A percentile compares a stretch with the other conserved stretches of the same genome.
These are phyloP conservation scores for Drymodes brunneopygia DNA, from an alignment of 2,113 vertebrate genomes.

Conservation along the genomic window DNA sequence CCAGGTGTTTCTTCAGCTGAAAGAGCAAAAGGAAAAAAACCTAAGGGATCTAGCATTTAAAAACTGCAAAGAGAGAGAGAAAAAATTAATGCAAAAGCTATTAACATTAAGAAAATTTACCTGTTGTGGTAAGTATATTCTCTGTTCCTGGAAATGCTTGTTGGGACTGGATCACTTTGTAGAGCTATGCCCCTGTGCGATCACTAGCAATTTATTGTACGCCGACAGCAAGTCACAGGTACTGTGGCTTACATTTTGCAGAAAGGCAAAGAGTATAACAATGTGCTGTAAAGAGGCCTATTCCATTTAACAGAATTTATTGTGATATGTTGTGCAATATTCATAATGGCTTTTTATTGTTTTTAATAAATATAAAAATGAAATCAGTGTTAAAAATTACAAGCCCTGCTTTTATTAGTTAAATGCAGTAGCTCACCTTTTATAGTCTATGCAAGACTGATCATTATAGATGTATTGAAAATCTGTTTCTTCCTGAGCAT, in stretches of 20 bases:
- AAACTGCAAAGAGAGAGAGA: not conserved
- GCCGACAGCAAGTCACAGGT: not conserved
- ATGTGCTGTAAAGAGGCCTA: not conserved
- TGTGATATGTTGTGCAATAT: not conserved
- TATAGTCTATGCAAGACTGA: not conserved
- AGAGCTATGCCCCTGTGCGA: not conserved
- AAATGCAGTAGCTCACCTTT: not conserved
- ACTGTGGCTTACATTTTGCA: not conserved
- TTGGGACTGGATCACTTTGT: not conserved
- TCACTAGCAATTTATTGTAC: not conserved
- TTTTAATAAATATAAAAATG: constrained; percentile 24
- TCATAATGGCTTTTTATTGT: not conserved
- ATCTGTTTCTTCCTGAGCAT: not conserved
- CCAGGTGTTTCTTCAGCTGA: not conserved
- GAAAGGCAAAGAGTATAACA: not conserved
- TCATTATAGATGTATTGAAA: not conserved
- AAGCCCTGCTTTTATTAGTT: not conserved
- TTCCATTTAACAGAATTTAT: not conserved
- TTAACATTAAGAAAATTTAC: not conserved
- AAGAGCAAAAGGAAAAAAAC: not conserved
- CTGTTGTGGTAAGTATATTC: not conserved
- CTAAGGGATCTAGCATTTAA: not conserved
- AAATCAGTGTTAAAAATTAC: not conserved
- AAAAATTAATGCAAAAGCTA: fast-evolving
- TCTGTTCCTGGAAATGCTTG: not conserved